These are phyloP conservation scores for Euura saliciscinereae DNA, from an alignment of 1,140 invertebrate genomes.

Conservation along the genomic window DNA sequence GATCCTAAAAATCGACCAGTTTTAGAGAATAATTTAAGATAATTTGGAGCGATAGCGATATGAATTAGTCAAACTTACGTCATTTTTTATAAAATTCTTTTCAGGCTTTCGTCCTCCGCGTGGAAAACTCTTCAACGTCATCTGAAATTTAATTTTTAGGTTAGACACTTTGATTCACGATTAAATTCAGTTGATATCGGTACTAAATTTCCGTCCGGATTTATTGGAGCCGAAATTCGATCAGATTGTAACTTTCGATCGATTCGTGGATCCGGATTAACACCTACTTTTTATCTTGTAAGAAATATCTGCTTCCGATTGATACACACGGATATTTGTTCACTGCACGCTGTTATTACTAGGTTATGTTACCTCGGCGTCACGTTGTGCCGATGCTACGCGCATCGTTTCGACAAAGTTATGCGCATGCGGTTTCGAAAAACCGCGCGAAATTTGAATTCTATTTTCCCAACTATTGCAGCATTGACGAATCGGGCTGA, in stretches of 20 bases:
- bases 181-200: too few species aligned
- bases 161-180: not conserved
- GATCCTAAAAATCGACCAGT: not conserved
- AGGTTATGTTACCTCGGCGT: too few species aligned
- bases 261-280: not conserved
- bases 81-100: constrained; percentile 20
- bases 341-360: not conserved
- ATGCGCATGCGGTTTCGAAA: too few species aligned
- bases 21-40: not conserved
- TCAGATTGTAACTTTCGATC: not conserved
- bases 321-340: not conserved
- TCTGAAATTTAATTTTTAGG: constrained; percentile 26
- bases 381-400: too few species aligned
- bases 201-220: not conserved
- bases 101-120: constrained; percentile 37
- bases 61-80: constrained; percentile 26
- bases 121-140: constrained; percentile 43
- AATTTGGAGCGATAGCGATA: not conserved
- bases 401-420: too few species aligned
- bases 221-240: not conserved
- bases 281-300: not conserved
- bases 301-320: not conserved
- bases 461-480: too few species aligned
- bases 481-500: too few species aligned
- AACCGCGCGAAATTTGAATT: too few species aligned